Conservation (phyloP, 2,797 vertebrate species). For the Lepus townsendii region DNA sequence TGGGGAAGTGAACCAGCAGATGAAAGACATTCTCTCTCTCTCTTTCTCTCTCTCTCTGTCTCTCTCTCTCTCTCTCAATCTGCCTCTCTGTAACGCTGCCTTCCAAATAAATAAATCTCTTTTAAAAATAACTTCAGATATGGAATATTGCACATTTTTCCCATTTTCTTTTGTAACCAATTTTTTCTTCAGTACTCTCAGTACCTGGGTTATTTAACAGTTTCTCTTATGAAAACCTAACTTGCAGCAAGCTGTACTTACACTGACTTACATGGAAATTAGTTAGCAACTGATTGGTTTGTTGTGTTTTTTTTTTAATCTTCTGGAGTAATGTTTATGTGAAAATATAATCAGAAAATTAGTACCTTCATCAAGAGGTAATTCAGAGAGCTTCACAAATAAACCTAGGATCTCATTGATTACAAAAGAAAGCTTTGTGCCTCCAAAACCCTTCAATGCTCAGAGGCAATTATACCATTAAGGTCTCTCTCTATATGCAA, state of each 20-base stretch:
- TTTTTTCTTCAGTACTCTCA: constrained; percentile 8
- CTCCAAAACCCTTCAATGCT: constrained; percentile 67
- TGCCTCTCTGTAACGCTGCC: too few species aligned
- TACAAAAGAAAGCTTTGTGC: constrained; percentile 80
- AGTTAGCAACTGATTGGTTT: constrained; percentile 70
- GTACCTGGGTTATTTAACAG: constrained; percentile 16
- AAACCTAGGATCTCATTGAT: constrained; percentile 80
- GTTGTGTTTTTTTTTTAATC: constrained; percentile 52
- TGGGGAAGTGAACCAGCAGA: too few species aligned
- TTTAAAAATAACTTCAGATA: constrained; percentile 49
- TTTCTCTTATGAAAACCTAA: constrained; percentile 54
- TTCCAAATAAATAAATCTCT: too few species aligned
- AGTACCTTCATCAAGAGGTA: constrained; percentile 83
- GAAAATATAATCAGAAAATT: constrained; percentile 84
- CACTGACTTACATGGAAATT: constrained; percentile 72
- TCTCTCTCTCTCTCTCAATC: too few species aligned
- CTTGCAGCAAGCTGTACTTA: constrained; percentile 55
- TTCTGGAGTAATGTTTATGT: constrained; percentile 78
- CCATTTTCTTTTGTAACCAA: constrained; percentile 43
- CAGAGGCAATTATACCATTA: constrained; percentile 77
- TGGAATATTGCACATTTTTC: not conserved
- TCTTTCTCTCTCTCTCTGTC: too few species aligned
- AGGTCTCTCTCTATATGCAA: constrained; percentile 60
- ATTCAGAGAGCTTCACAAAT: constrained; percentile 79
- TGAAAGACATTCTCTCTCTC: too few species aligned